phyloP scores from a whole-genome alignment of 2,888 invertebrate species.

The Crocallis elinguaria region DNA sequence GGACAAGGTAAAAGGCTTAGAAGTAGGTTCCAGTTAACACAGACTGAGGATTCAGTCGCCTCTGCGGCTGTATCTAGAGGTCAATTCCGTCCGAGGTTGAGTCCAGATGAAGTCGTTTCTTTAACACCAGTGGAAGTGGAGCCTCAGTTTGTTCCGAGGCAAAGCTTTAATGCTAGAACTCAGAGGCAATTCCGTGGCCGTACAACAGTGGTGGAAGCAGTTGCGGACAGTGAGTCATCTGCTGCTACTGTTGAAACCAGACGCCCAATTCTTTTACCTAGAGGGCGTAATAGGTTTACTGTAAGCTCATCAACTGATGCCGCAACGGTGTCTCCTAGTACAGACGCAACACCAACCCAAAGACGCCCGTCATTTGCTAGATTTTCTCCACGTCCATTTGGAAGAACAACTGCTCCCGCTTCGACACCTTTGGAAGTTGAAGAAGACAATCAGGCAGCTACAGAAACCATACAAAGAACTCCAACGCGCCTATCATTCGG shows the following conservation, averaged over 20 bases:
- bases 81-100: constrained; percentile 62
- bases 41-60: constrained; percentile 64
- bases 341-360: constrained; percentile 50
- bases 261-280: constrained; percentile 60
- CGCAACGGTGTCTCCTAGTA: constrained; percentile 42
- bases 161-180: constrained; percentile 45
- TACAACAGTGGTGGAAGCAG: constrained; percentile 54
- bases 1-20: constrained; percentile 52
- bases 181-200: constrained; percentile 53
- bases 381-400: constrained; percentile 76
- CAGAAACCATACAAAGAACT: constrained; percentile 55
- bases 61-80: constrained; percentile 71
- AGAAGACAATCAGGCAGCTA: constrained; percentile 44
- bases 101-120: constrained; percentile 80
- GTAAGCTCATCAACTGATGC: constrained; percentile 58
- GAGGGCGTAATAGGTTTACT: constrained; percentile 69
- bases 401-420: constrained; percentile 48
- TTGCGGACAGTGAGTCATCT: constrained; percentile 70
- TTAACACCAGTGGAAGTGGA: constrained; percentile 80
- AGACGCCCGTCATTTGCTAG: constrained; percentile 68
- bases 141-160: constrained; percentile 56
- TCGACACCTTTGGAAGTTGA: constrained; percentile 40
- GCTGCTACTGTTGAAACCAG: constrained; percentile 72
- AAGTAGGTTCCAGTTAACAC: constrained; percentile 53
- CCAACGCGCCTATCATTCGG: constrained; percentile 62